Evolutionary conservation across 2,888 invertebrate species (phyloP).

Genomic region (Amphipyra tragopoginis): DNA sequence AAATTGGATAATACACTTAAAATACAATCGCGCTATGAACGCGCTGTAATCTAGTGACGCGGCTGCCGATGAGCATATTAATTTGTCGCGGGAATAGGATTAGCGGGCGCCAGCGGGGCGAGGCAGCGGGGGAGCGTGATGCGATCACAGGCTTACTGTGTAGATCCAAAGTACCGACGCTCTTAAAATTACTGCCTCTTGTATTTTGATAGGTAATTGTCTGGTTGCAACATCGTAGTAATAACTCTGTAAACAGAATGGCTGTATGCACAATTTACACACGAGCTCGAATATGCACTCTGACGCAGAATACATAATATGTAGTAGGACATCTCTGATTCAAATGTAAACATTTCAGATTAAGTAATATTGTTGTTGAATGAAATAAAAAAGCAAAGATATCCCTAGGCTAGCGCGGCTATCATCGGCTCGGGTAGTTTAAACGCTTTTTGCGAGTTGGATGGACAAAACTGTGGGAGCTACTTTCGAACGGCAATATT

Average conservation of each 20-base stretch:
- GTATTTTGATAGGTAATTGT: slow-evolving; percentile 59
- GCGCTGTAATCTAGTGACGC: slow-evolving; percentile 88
- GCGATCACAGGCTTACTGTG: slow-evolving; percentile 75
- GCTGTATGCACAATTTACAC: slow-evolving; percentile 26
- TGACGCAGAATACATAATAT: neutral
- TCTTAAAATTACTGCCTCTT: slow-evolving; percentile 71
- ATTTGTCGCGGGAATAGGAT: slow-evolving; percentile 88
- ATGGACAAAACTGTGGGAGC: slow-evolving; percentile 66
- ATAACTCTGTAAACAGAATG: slow-evolving; percentile 23
- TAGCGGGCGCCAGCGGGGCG: slow-evolving; percentile 72
- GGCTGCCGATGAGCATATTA: slow-evolving; percentile 89
- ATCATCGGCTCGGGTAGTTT: slow-evolving; percentile 57
- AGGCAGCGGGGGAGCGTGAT: slow-evolving; percentile 65
- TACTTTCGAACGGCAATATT: slow-evolving; percentile 78
- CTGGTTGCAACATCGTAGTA: slow-evolving; percentile 37
- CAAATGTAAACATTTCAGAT: slow-evolving; percentile 21
- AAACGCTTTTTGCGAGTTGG: slow-evolving; percentile 68
- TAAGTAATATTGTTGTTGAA: slow-evolving; percentile 7
- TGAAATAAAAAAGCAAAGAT: slow-evolving; percentile 15
- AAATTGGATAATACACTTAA: slow-evolving; percentile 92
- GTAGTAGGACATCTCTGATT: slow-evolving; percentile 4
- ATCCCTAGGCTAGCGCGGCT: slow-evolving; percentile 29
- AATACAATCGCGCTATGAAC: slow-evolving; percentile 90
- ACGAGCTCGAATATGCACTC: slow-evolving; percentile 17
- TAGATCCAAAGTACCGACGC: slow-evolving; percentile 69